A percentile compares a stretch with the other conserved stretches of the same genome.
Evolutionary conservation across 64 coral and sea anemone species (phyloP).

Genomic region (Montipora sp.): DNA sequence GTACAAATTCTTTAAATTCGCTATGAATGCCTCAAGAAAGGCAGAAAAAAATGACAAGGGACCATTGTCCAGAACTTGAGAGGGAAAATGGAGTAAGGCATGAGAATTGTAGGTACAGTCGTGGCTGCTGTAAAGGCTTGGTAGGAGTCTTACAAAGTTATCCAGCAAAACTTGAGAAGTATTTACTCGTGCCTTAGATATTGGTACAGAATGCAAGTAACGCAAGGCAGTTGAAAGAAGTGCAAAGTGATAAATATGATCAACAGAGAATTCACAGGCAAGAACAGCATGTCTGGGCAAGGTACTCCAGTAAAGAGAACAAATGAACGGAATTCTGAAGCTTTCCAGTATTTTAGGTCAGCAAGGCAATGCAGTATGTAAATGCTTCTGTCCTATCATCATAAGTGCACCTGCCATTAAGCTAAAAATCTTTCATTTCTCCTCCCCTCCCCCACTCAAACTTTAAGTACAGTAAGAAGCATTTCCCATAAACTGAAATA

Average conservation of each 20-base stretch:
- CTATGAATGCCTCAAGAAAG: constrained; percentile 80
- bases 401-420: no score
- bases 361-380: constrained; percentile 20
- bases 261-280: constrained; percentile 9
- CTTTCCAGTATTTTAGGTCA: constrained; percentile 80
- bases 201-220: constrained; percentile 44
- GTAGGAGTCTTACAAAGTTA: constrained; percentile 54
- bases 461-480: no score
- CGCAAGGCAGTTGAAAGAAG: constrained; percentile 69
- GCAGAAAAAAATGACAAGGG: constrained; percentile 32
- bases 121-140: constrained; percentile 26
- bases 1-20: constrained; percentile 47
- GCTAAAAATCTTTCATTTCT: no score
- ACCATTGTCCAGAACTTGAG: constrained; percentile 73
- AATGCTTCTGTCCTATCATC: no score
- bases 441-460: no score
- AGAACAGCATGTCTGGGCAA: background rate
- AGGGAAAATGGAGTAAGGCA: constrained; percentile 60
- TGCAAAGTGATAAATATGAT: constrained; percentile 71
- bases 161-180: constrained; percentile 67
- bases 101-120: constrained; percentile 75
- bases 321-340: constrained; percentile 71
- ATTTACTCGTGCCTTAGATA: constrained; percentile 55
- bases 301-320: constrained; percentile 73
- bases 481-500: no score